phyloP scores from a whole-genome alignment of 1,140 invertebrate species.

The Pseudomyrmex cubaensis region DNA sequence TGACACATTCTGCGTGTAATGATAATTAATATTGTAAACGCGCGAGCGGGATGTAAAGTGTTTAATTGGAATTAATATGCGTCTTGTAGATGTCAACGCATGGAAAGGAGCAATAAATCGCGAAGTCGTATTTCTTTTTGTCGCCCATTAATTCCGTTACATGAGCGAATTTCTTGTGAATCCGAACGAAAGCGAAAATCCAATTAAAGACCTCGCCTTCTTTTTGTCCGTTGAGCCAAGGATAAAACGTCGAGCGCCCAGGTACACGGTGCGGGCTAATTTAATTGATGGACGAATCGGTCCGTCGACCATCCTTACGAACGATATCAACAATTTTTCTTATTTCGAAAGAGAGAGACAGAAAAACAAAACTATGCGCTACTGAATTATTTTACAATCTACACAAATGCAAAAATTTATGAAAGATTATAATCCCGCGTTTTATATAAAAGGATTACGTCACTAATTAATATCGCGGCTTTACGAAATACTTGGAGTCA shows the following conservation, averaged over 20 bases:
- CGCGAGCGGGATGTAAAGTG: neutral
- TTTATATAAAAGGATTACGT: neutral
- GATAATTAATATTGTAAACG: neutral
- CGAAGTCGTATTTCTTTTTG: neutral
- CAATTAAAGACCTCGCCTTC: conserved; percentile 18
- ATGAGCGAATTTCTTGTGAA: conserved; percentile 13
- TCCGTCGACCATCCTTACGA: neutral
- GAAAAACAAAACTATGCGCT: neutral
- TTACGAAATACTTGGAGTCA: too few species aligned
- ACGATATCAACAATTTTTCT: neutral
- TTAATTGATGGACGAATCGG: conserved; percentile 23
- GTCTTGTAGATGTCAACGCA: neutral
- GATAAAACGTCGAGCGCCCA: neutral
- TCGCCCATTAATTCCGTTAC: conserved; percentile 13
- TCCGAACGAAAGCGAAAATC: conserved; percentile 22
- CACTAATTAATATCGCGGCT: neutral
- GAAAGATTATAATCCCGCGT: too few species aligned
- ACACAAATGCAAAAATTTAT: neutral
- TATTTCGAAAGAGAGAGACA: neutral
- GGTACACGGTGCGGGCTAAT: neutral
- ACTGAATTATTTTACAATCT: neutral
- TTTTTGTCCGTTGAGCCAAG: conserved; percentile 8
- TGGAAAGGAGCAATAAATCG: conserved; percentile 12
- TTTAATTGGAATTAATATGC: neutral
- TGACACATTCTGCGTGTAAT: too few species aligned